A percentile compares a stretch with the other conserved stretches of the same genome.
Conservation (phyloP, 1,140 invertebrate genomes). For the Aphis gossypii region DNA sequence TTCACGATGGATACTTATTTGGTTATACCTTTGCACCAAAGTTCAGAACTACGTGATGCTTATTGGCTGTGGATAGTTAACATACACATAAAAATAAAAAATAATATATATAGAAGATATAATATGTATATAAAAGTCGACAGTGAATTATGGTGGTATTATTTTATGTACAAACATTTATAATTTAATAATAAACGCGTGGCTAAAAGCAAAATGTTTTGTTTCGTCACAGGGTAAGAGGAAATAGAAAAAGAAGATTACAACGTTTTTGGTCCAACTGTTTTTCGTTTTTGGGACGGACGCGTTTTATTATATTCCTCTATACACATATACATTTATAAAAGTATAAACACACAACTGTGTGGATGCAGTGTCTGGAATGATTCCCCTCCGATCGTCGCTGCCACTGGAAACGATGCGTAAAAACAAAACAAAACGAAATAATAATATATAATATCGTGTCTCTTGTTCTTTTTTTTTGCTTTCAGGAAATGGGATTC, state of each 20-base stretch:
- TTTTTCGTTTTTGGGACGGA: neutral
- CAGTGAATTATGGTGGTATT: neutral
- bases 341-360: neutral
- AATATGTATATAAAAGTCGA: too few species aligned
- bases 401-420: conserved; percentile 17
- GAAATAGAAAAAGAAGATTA: neutral
- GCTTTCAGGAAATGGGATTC: neutral
- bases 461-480: neutral
- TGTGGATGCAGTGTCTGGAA: neutral
- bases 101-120: too few species aligned
- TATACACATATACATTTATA: neutral
- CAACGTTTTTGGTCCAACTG: neutral
- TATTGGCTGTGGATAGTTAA: too few species aligned
- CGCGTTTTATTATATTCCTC: neutral
- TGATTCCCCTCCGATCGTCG: neutral
- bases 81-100: too few species aligned
- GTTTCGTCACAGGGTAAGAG: neutral
- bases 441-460: neutral
- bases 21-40: too few species aligned
- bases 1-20: too few species aligned
- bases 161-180: neutral
- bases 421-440: neutral
- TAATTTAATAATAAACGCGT: neutral
- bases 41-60: too few species aligned
- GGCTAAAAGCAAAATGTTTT: neutral